These are phyloP conservation scores for Neocrepidodera transversa DNA, from an alignment of 2,888 invertebrate genomes.

Conservation along the genomic window DNA sequence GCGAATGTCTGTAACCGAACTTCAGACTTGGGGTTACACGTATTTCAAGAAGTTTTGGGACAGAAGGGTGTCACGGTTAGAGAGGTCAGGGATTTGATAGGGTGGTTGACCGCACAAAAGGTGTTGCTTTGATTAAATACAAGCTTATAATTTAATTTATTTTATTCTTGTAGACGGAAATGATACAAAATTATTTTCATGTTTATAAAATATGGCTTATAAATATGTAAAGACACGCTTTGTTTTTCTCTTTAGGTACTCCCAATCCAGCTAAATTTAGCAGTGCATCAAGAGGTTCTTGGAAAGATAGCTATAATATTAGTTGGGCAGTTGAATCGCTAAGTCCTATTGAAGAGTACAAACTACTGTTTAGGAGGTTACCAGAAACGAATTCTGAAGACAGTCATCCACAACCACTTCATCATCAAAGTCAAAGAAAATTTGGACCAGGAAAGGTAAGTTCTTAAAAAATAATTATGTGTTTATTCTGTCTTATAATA, in stretches of 20 bases:
- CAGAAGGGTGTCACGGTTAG: not conserved
- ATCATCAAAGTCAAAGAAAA: conserved; percentile 60
- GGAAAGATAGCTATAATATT: conserved; percentile 69
- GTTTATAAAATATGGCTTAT: too few species aligned
- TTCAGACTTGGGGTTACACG: not conserved
- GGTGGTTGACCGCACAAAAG: not conserved
- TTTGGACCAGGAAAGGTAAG: conserved; percentile 36
- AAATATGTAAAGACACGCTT: too few species aligned
- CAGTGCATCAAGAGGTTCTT: conserved; percentile 69
- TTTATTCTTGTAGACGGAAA: too few species aligned
- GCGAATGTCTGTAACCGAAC: not conserved
- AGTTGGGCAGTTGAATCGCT: conserved; percentile 73
- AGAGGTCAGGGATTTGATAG: not conserved
- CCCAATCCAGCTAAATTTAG: conserved; percentile 71
- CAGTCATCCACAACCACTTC: conserved; percentile 60
- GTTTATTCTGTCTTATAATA: too few species aligned
- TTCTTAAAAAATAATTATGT: too few species aligned
- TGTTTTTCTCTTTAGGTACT: conserved; percentile 61
- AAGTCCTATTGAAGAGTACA: conserved; percentile 72
- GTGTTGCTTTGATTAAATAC: not conserved
- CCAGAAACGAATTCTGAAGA: conserved; percentile 61
- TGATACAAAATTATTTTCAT: too few species aligned
- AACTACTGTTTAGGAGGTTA: conserved; percentile 69
- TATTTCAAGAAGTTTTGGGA: not conserved
- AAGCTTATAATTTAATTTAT: too few species aligned